phyloP scores from a whole-genome alignment of 2,797 vertebrate species.

The Tamandua tetradactyla region DNA sequence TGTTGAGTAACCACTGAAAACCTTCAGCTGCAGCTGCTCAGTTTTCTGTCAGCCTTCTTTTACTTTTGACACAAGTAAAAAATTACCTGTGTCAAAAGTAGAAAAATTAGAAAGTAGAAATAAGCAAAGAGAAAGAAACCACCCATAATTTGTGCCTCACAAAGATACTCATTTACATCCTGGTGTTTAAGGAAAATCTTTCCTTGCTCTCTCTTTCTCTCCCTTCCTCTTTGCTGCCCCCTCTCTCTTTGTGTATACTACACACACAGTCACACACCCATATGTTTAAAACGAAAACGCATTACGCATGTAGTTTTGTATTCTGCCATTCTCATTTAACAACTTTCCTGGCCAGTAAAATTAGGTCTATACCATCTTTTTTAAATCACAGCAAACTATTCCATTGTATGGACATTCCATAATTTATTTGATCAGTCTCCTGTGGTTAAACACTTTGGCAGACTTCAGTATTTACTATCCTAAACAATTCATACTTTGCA shows the following conservation, averaged over 20 bases:
- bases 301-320: background rate
- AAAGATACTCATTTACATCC: background rate
- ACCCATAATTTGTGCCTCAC: background rate
- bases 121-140: conserved; percentile 39
- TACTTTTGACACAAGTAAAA: background rate
- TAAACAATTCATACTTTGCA: background rate
- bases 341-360: background rate
- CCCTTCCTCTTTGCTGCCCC: background rate
- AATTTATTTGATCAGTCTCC: background rate
- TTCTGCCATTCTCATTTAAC: conserved; percentile 26
- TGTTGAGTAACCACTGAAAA: background rate
- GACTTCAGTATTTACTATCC: background rate
- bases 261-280: background rate
- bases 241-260: background rate
- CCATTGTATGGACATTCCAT: background rate
- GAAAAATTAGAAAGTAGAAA: conserved; percentile 22
- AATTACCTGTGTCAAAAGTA: no score
- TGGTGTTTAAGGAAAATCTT: conserved; percentile 23
- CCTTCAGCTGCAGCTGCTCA: background rate
- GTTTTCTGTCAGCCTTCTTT: conserved; percentile 1
- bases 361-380: background rate
- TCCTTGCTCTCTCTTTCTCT: background rate
- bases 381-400: background rate
- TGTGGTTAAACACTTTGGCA: conserved; percentile 7
- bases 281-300: background rate